These are phyloP conservation scores for Drosophila virilis DNA, from an alignment of 1,140 invertebrate genomes.

Conservation along the genomic window DNA sequence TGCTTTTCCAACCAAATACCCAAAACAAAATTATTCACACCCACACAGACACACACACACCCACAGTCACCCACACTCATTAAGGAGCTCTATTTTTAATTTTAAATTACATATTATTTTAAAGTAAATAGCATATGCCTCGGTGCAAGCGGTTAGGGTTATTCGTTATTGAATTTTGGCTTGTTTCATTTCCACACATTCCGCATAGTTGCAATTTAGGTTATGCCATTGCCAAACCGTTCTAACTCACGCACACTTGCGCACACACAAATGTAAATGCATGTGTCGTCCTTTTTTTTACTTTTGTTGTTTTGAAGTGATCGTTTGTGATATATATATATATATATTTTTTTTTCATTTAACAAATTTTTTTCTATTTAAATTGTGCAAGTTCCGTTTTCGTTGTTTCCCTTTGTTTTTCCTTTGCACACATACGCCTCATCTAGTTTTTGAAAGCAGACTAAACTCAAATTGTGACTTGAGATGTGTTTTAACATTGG, in stretches of 20 bases:
- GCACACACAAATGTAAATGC: slow-evolving; percentile 19
- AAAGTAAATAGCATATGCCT: slow-evolving; percentile 21
- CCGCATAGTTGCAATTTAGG: slow-evolving; percentile 1
- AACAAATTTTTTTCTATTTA: slow-evolving; percentile 7
- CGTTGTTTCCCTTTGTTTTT: slow-evolving; percentile 43
- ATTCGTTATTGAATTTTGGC: slow-evolving; percentile 19
- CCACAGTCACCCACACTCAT: slow-evolving; percentile 9
- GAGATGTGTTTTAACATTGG: neutral
- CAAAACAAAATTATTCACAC: neutral
- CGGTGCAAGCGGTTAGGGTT: slow-evolving; percentile 17
- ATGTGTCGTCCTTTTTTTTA: slow-evolving; percentile 22
- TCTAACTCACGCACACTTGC: neutral
- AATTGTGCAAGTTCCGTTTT: slow-evolving; percentile 38
- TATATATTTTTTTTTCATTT: slow-evolving; percentile 6
- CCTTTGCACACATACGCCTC: slow-evolving; percentile 65
- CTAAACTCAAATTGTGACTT: neutral
- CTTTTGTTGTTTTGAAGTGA: slow-evolving; percentile 57
- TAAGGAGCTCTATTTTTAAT: slow-evolving; percentile 13
- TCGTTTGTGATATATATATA: slow-evolving; percentile 41
- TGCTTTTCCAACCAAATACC: slow-evolving; percentile 52
- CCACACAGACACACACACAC: neutral
- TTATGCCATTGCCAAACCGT: slow-evolving; percentile 16
- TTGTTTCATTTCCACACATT: slow-evolving; percentile 14
- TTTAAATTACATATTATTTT: slow-evolving; percentile 27
- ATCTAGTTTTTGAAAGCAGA: neutral